Percentiles rank a stretch among this genome's conserved stretches.
phyloP scores from a whole-genome alignment of 2,113 vertebrate species.

The Pelusios castaneus region DNA sequence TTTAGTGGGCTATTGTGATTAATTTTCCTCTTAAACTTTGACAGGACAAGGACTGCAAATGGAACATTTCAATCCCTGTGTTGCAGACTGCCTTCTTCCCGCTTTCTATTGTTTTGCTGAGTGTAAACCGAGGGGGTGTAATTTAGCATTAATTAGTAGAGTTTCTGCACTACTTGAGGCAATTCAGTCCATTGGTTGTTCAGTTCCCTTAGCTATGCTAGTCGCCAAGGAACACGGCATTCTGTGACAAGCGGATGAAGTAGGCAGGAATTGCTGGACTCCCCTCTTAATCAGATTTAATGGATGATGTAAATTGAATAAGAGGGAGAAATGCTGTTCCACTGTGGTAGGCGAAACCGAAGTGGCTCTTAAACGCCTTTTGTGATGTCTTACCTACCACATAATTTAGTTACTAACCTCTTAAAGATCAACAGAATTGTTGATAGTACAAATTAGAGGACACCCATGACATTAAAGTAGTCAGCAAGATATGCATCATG shows the following conservation, averaged over 20 bases:
- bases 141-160: neutral
- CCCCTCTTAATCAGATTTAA: conserved; percentile 46
- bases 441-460: neutral
- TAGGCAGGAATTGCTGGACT: neutral
- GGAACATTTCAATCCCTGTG: neutral
- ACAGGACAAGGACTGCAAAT: neutral
- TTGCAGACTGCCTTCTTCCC: neutral
- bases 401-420: conserved; percentile 16
- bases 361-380: conserved; percentile 13
- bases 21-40: neutral
- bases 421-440: neutral
- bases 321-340: conserved; percentile 33
- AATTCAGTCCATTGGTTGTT: neutral
- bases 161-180: conserved; percentile 1
- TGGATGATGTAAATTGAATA: conserved; percentile 36
- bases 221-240: conserved; percentile 21
- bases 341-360: conserved; percentile 21
- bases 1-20: neutral
- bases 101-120: neutral
- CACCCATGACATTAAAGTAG: neutral
- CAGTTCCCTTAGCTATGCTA: conserved; percentile 42
- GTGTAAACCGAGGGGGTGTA: neutral
- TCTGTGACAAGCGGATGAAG: conserved; percentile 47
- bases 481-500: rapidly evolving
- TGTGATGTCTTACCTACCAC: conserved; percentile 9